These are phyloP conservation scores for Galaxias olidus DNA, from an alignment of 2,797 vertebrate species.

Conservation along the genomic window DNA sequence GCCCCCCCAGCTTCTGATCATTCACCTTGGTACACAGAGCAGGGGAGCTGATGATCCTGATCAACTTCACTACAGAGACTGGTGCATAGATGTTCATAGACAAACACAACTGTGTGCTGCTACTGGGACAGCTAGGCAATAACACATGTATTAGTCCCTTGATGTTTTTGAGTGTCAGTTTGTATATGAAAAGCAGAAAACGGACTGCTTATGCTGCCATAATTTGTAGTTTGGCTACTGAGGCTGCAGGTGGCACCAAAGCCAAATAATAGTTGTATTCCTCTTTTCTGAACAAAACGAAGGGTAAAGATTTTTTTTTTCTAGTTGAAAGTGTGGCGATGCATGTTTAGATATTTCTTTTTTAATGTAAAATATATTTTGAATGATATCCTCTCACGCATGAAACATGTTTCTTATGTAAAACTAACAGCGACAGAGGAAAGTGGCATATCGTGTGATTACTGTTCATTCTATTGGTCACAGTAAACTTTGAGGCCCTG, in stretches of 20 bases:
- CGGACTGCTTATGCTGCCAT: not conserved
- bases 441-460: not conserved
- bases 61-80: not conserved
- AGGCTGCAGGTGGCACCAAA: slow-evolving; percentile 53
- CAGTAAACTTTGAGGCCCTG: slow-evolving; percentile 88
- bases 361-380: too few species aligned
- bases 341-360: too few species aligned
- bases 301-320: not conserved
- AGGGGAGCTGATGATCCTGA: not conserved
- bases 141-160: too few species aligned
- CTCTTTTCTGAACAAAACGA: not conserved
- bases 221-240: slow-evolving; percentile 1
- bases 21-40: not conserved
- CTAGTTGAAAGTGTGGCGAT: too few species aligned
- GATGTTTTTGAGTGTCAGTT: too few species aligned
- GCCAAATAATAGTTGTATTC: not conserved
- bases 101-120: not conserved
- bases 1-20: too few species aligned
- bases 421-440: too few species aligned
- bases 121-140: not conserved
- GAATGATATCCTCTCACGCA: too few species aligned
- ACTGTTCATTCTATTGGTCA: slow-evolving; percentile 32
- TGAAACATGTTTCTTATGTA: too few species aligned
- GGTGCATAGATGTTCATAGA: not conserved
- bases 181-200: too few species aligned